Base-by-base conservation (phyloP, 1,140 invertebrate genomes). In the Ylistrum balloti region DNA sequence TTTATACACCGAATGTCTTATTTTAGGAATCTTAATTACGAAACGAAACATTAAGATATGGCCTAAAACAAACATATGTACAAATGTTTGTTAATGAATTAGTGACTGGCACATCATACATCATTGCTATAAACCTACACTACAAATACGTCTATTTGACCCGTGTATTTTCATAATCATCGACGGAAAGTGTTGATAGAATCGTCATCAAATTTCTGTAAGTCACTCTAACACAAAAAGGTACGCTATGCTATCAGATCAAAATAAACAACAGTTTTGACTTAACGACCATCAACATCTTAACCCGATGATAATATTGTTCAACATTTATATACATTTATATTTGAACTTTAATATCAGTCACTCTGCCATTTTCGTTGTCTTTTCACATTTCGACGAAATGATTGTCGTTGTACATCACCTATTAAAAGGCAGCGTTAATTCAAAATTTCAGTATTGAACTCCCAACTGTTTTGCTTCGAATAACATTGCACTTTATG, bases 351-450 rank as follows among this genome's bases (percentile, higher is more conserved):
- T 9, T 28, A 74, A 28, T 74, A 74, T 74, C n/a, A 74, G n/a
- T 74, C 56, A 74, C 5, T 10, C 45, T 7, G 56, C 56, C 56
- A 74, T 74, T 74, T n/a, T 74, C n/a, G 56, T 74, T 74, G 56
- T 74, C 56, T 7, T 74, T 74, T 74, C 56, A 74, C 56, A 74
- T 74, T 74, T 74, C 56, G n/a, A 74, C 22, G 56, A 74, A 74
- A 74, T 74, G 56, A 3, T 74, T 28, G 56, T 74, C 56, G 56
- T 74, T 74, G n/a, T 74, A 28, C n/a, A 74, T 28, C 22, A 9
- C n/a, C 28, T 74, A 74, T 74, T 9, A 5, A 28, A 74, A n/a
- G n/a, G 56, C 56, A 74, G 22, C 56, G 17, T 17, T 74, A 74
- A 28, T 11, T 7, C 3, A 28, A 74, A 74, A 28, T 3, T 28